Conservation (phyloP, 1,140 invertebrate species). For the Bombus impatiens region DNA sequence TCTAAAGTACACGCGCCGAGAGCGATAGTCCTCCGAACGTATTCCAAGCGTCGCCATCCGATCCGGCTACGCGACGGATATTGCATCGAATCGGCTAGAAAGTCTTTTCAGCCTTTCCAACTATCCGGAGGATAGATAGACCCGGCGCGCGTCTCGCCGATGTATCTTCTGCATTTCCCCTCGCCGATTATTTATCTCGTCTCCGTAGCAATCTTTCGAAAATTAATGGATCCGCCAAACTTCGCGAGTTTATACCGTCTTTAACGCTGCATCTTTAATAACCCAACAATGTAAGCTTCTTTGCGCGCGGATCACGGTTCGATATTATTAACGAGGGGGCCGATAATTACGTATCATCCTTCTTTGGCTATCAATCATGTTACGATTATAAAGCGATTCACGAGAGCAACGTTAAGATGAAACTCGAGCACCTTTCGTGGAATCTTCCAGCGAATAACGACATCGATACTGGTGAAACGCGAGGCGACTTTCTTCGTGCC, state of each 20-base stretch:
- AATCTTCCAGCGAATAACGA: background rate
- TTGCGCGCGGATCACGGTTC: background rate
- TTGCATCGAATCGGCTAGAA: conserved; percentile 16
- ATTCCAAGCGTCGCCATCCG: background rate
- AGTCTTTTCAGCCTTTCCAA: background rate
- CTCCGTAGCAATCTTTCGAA: background rate
- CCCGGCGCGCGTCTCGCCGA: background rate
- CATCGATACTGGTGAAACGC: background rate
- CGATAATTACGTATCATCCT: conserved; percentile 1
- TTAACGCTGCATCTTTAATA: conserved; percentile 19
- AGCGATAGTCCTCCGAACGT: conserved; percentile 25
- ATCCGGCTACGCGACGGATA: conserved; percentile 17
- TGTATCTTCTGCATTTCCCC: background rate
- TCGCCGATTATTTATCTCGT: conserved; percentile 22
- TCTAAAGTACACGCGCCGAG: conserved; percentile 25
- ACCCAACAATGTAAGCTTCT: background rate
- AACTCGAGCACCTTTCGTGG: background rate
- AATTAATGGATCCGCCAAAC: conserved; percentile 34
- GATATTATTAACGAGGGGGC: conserved; percentile 17
- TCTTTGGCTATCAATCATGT: background rate
- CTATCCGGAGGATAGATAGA: background rate
- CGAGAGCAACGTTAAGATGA: background rate
- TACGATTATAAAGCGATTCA: background rate
- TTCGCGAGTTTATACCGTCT: background rate
- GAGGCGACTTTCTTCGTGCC: too few species aligned